A percentile compares a stretch with the other conserved stretches of the same genome.
Conservation (phyloP, 2,113 vertebrate species). For the Condylura cristata region DNA sequence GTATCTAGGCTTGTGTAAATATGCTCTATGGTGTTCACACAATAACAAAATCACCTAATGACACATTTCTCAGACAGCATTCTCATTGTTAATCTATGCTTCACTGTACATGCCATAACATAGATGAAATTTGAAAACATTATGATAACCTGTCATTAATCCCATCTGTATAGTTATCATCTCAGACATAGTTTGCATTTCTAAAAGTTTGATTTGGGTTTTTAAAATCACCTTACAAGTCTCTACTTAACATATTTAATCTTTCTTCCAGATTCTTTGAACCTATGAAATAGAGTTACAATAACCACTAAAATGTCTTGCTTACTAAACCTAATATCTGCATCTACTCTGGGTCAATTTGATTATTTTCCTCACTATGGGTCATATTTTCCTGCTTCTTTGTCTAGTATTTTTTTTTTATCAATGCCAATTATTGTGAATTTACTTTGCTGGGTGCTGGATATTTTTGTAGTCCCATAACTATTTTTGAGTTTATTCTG, state of each 20-base stretch:
- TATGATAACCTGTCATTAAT: not conserved
- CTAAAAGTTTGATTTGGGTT: not conserved
- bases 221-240: not conserved
- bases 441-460: not conserved
- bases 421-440: constrained; percentile 18
- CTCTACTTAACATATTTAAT: not conserved
- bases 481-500: constrained; percentile 1
- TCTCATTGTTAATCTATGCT: too few relatives aligned
- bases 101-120: not conserved
- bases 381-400: not conserved
- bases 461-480: not conserved
- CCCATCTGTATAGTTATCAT: not conserved
- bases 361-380: not conserved
- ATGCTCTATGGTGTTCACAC: not conserved
- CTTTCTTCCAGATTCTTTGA: not conserved
- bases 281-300: not conserved
- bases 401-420: not conserved
- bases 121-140: not conserved
- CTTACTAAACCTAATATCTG: not conserved
- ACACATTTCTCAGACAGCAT: too few relatives aligned
- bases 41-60: too few relatives aligned
- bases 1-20: too few relatives aligned
- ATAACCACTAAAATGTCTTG: not conserved
- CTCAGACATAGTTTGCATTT: not conserved
- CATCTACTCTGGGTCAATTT: not conserved